Percentiles rank a stretch among this genome's conserved stretches.
Conservation (phyloP, 2,888 invertebrate species). For the Apotomis betuletana region DNA sequence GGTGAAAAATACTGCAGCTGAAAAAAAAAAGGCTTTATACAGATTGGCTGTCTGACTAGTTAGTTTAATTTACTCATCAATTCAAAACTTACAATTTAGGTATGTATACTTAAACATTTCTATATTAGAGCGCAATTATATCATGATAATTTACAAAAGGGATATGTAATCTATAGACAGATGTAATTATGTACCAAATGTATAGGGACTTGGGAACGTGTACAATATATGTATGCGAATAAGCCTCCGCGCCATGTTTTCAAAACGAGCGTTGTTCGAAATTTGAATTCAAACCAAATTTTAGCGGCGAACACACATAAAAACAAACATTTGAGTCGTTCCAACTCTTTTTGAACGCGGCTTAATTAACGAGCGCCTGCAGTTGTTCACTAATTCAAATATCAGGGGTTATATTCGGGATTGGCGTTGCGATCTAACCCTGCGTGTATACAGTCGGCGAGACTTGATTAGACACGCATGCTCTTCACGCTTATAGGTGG, state of each 20-base stretch:
- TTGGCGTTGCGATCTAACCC: not conserved
- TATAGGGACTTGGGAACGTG: not conserved
- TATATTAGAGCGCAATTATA: no score
- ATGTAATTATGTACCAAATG: no score
- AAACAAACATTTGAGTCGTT: slow-evolving; percentile 35
- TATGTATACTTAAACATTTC: no score
- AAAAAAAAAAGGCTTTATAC: no score
- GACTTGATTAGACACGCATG: no score
- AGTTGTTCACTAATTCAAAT: slow-evolving; percentile 42
- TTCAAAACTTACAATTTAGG: no score
- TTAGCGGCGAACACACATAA: slow-evolving; percentile 36
- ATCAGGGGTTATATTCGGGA: not conserved
- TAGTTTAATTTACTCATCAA: no score
- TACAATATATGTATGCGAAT: slow-evolving; percentile 12
- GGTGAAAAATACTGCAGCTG: no score
- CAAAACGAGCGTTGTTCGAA: slow-evolving; percentile 32
- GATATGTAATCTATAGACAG: no score
- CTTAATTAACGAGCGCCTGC: slow-evolving; percentile 39
- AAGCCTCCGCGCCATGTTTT: slow-evolving; percentile 30
- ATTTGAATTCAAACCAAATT: slow-evolving; percentile 32
- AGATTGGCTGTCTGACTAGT: no score
- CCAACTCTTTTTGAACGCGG: slow-evolving; percentile 37
- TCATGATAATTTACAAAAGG: no score
- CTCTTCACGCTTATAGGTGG: no score
- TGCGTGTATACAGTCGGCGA: not conserved